phyloP scores from a whole-genome alignment of 2,888 invertebrate genomes.

The Dendrolimus pini region DNA sequence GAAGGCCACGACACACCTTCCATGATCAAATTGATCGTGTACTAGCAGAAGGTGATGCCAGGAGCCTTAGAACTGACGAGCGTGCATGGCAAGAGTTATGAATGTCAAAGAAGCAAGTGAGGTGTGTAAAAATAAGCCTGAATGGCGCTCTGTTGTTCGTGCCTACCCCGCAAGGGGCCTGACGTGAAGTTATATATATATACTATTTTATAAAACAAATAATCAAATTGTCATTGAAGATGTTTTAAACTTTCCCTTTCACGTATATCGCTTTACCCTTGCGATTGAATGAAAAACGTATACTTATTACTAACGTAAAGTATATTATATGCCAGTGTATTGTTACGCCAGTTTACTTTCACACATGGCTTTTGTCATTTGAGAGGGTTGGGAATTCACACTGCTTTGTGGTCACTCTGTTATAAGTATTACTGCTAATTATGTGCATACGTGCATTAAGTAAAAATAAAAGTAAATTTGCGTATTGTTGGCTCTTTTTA shows the following conservation, averaged over 20 bases:
- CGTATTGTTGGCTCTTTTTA: background rate
- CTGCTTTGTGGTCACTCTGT: slow-evolving; percentile 20
- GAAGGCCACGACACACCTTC: no score
- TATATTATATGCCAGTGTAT: slow-evolving; percentile 12
- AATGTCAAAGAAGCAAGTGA: no score
- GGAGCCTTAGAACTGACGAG: no score
- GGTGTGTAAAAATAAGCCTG: no score
- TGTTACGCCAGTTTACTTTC: slow-evolving; percentile 23
- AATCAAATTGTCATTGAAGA: slow-evolving; percentile 5
- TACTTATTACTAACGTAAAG: no score
- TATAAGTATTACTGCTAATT: background rate
- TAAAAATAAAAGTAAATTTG: slow-evolving; percentile 4
- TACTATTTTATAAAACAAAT: no score
- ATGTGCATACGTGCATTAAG: background rate
- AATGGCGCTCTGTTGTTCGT: no score
- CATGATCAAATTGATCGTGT: no score
- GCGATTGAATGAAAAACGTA: slow-evolving; percentile 11
- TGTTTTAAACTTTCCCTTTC: slow-evolving; percentile 23
- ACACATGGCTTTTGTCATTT: slow-evolving; percentile 21
- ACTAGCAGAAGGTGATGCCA: no score
- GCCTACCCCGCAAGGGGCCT: no score
- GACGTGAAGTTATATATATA: no score
- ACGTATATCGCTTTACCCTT: slow-evolving; percentile 8
- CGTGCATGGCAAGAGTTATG: no score
- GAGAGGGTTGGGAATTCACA: slow-evolving; percentile 27